phyloP scores from a whole-genome alignment of 2,113 vertebrate species.

The Chroicocephalus ridibundus region DNA sequence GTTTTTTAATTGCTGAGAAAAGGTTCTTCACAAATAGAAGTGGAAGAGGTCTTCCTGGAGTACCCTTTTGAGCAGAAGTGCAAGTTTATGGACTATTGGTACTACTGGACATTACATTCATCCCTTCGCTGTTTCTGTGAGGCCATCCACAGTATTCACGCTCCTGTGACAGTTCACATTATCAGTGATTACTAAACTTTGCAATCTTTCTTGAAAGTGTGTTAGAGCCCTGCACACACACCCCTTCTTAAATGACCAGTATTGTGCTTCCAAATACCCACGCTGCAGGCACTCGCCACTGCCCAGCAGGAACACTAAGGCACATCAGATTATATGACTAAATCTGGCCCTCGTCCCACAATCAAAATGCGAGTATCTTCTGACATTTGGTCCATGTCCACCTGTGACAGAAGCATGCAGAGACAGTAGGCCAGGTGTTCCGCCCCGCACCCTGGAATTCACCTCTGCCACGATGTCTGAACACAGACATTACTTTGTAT shows the following conservation, averaged over 20 bases:
- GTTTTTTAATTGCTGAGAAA: background rate
- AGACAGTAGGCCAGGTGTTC: background rate
- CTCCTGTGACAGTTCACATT: background rate
- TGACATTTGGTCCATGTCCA: background rate
- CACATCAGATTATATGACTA: background rate
- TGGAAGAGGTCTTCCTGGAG: background rate
- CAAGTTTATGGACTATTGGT: background rate
- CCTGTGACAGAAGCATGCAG: background rate
- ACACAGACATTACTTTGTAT: background rate
- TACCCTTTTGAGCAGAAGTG: background rate
- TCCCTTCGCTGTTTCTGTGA: background rate
- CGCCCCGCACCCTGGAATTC: background rate
- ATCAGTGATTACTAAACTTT: background rate
- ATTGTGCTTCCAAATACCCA: background rate
- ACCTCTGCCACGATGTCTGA: background rate
- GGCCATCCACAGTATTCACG: background rate
- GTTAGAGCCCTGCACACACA: background rate
- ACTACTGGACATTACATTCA: background rate
- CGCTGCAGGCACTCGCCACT: background rate
- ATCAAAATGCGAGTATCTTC: background rate
- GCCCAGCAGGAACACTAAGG: background rate
- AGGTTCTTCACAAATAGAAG: background rate
- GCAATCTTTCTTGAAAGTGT: background rate
- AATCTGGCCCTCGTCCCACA: background rate
- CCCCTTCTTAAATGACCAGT: background rate